Conservation (phyloP, 2,797 vertebrate genomes). For the Chrysolophus pictus region DNA sequence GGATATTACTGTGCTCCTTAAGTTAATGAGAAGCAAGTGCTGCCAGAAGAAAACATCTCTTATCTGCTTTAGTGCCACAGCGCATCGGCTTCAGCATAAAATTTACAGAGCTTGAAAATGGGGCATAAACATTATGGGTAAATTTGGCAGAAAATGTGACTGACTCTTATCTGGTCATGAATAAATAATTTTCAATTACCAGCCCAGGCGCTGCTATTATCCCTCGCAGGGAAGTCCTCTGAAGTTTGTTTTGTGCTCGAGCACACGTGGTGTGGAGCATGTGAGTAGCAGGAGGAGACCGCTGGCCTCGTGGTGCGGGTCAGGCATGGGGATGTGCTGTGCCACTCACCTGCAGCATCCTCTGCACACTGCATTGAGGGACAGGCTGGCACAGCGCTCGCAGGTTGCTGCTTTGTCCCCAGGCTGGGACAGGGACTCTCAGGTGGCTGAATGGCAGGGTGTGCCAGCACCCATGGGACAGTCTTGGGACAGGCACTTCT, state of each 20-base stretch:
- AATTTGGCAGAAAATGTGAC: constrained; percentile 83
- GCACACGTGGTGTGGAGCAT: background rate
- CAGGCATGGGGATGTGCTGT: background rate
- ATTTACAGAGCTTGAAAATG: constrained; percentile 84
- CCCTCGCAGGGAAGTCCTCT: constrained; percentile 57
- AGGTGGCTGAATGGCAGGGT: background rate
- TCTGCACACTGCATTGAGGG: background rate
- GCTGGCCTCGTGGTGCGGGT: background rate
- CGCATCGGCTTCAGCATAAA: constrained; percentile 77
- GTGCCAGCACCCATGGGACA: background rate
- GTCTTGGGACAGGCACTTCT: background rate
- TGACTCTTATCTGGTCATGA: constrained; percentile 79
- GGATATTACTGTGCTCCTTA: constrained; percentile 70
- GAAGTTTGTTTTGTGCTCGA: constrained; percentile 61
- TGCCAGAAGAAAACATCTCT: constrained; percentile 74
- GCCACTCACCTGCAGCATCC: background rate
- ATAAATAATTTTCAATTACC: constrained; percentile 83
- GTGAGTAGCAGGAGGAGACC: background rate
- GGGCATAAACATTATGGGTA: constrained; percentile 81
- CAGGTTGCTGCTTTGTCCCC: background rate
- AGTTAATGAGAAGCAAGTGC: constrained; percentile 76
- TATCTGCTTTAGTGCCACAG: constrained; percentile 74
- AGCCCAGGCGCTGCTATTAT: constrained; percentile 58
- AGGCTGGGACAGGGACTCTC: background rate
- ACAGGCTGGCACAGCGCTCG: background rate